These are phyloP conservation scores for Drosophila limbata DNA, from an alignment of 2,888 invertebrate species.

Conservation along the genomic window DNA sequence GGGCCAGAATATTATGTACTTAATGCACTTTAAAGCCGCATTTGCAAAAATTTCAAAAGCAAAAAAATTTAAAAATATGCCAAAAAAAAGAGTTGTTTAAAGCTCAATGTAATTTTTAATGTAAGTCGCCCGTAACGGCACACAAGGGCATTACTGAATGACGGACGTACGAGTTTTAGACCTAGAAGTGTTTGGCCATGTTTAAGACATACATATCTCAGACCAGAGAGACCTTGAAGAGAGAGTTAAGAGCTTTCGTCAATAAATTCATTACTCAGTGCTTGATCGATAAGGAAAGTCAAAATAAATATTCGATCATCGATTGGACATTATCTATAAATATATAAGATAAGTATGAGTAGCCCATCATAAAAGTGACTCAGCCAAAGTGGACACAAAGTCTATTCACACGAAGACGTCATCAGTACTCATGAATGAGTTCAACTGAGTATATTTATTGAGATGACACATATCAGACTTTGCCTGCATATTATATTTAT, in stretches of 20 bases:
- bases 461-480: constrained; percentile 14
- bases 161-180: constrained; percentile 4
- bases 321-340: constrained; percentile 26
- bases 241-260: constrained; percentile 11
- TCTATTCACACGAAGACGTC: constrained; percentile 41
- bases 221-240: background rate
- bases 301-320: constrained; percentile 51
- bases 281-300: constrained; percentile 16
- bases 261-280: constrained; percentile 46
- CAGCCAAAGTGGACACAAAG: constrained; percentile 32
- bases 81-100: constrained; percentile 11
- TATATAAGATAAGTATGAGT: constrained; percentile 3
- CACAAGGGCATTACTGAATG: constrained; percentile 28
- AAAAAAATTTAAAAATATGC: constrained; percentile 27
- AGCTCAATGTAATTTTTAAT: constrained; percentile 42
- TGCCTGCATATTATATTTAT: background rate
- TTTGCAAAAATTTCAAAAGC: constrained; percentile 57
- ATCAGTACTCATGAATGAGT: constrained; percentile 23
- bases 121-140: constrained; percentile 26
- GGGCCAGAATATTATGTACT: constrained; percentile 58
- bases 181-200: constrained; percentile 39
- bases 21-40: constrained; percentile 35
- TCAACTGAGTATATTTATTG: constrained; percentile 9
- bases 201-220: constrained; percentile 22
- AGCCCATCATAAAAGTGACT: constrained; percentile 26